Base-by-base conservation (phyloP, 2,797 vertebrate species). In the Darevskia mixta region DNA sequence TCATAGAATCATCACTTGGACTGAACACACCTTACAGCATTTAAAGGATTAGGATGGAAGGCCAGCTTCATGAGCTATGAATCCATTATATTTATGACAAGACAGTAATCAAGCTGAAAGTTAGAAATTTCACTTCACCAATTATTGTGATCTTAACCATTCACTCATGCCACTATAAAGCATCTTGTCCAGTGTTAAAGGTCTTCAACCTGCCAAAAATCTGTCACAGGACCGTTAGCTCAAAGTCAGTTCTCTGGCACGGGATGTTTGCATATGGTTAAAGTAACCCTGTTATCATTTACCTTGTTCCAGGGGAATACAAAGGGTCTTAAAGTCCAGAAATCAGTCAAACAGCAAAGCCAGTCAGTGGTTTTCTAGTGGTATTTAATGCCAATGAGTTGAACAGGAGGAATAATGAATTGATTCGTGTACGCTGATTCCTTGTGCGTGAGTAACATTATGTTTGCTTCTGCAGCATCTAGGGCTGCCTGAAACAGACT, bases 261-360 rank as follows among this genome's bases (percentile, higher is more conserved):
- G 29, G 71, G 27, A 5, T 20, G 8, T 27, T 18, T 15, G 27
- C 23, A 20, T 55, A 79, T 38, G 41, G 35, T 61, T 87, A 49
- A 66, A 25, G 9, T 87, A 45, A 61, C 55, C 3, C 35, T 32
- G 61, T 61, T 27, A 45, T 35, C 1, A 38, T 49, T 91, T 35
- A 1, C 0, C 58, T 32, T 8, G 18, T 23, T 8, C 79, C 32
- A 0, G 27, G 0, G 49, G 82, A 8, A 85, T 0, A 0, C 75
- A 73, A 2, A 0, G 1, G n/a, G 15, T 0, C 58, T 9, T 0
- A 23, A 0, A 55, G 71, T 0, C 25, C 86, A 17, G n/a, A 8
- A 86, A 3, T 17, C 85, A 23, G 32, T 8, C 27, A 0, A 18
- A 4, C 1, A 90, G 71, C 10, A 0, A 29, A 0, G 18, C 0